Evolutionary conservation across 2,113 vertebrate genomes (phyloP).

Genomic region (Gracilinanus agilis): DNA sequence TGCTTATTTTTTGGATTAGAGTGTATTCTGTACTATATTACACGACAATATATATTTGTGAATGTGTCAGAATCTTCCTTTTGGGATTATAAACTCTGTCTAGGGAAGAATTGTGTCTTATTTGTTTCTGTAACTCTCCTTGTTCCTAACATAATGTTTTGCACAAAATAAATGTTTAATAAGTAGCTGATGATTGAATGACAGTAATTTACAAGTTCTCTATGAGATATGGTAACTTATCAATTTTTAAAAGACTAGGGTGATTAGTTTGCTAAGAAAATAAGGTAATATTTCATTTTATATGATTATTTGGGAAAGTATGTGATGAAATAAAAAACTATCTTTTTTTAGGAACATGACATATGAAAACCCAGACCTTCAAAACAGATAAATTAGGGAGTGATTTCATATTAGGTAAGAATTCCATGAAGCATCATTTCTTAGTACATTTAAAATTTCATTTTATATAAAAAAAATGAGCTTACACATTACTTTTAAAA

Average conservation of each 20-base stretch:
- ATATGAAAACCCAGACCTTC: not conserved
- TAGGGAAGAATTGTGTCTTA: not conserved
- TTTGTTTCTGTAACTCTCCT: not conserved
- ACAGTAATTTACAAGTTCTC: not conserved
- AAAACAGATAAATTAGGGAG: not conserved
- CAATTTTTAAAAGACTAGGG: not conserved
- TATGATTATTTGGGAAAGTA: not conserved
- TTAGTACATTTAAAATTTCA: not conserved
- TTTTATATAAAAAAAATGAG: not conserved
- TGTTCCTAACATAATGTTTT: not conserved
- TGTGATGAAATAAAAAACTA: not conserved
- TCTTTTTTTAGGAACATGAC: not conserved
- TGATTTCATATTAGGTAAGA: not conserved
- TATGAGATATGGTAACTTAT: not conserved
- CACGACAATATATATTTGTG: not conserved
- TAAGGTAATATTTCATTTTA: not conserved
- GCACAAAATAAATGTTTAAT: not conserved
- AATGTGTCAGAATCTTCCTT: not conserved
- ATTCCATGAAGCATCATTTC: constrained; percentile 1
- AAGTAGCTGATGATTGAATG: not conserved
- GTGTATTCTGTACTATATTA: not conserved
- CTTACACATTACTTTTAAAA: not conserved
- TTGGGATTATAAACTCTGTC: not conserved
- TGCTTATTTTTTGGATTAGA: not conserved
- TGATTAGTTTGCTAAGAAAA: not conserved